phyloP scores from a whole-genome alignment of 2,888 invertebrate genomes.

The Lasioglossum lativentre region DNA sequence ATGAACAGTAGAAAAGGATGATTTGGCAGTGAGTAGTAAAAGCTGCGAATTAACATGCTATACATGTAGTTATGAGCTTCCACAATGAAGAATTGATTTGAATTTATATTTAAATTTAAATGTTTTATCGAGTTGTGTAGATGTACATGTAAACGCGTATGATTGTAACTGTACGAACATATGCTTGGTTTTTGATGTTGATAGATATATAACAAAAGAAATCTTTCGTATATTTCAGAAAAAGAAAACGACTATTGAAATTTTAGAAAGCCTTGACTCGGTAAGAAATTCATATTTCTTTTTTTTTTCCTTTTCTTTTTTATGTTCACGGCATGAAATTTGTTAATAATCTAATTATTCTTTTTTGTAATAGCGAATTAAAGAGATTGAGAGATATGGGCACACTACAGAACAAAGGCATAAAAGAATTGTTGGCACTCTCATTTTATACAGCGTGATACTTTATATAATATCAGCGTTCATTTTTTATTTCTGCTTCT shows the following conservation, averaged over 20 bases:
- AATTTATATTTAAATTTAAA: constrained; percentile 23
- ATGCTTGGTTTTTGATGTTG: neutral
- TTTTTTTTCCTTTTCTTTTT: constrained; percentile 10
- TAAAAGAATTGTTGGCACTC: constrained; percentile 92
- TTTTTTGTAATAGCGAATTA: constrained; percentile 87
- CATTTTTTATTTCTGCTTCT: constrained; percentile 92
- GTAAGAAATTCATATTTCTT: constrained; percentile 75
- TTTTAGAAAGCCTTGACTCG: constrained; percentile 90
- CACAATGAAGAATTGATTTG: constrained; percentile 31
- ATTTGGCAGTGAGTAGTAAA: neutral
- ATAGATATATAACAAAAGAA: constrained; percentile 5
- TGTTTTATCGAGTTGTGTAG: neutral
- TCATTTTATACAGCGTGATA: constrained; percentile 90
- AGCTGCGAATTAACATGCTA: constrained; percentile 24
- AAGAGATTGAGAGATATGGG: constrained; percentile 92
- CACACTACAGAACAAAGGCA: constrained; percentile 92
- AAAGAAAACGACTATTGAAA: constrained; percentile 86
- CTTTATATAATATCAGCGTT: constrained; percentile 90
- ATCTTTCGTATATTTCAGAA: constrained; percentile 82
- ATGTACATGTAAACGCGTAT: neutral
- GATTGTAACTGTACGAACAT: neutral
- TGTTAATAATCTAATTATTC: constrained; percentile 21
- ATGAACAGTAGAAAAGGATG: neutral
- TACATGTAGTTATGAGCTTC: constrained; percentile 16
- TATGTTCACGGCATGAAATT: constrained; percentile 12